These are phyloP conservation scores for Eumacrocentrus americanus DNA, from an alignment of 2,888 invertebrate genomes.

Conservation along the genomic window DNA sequence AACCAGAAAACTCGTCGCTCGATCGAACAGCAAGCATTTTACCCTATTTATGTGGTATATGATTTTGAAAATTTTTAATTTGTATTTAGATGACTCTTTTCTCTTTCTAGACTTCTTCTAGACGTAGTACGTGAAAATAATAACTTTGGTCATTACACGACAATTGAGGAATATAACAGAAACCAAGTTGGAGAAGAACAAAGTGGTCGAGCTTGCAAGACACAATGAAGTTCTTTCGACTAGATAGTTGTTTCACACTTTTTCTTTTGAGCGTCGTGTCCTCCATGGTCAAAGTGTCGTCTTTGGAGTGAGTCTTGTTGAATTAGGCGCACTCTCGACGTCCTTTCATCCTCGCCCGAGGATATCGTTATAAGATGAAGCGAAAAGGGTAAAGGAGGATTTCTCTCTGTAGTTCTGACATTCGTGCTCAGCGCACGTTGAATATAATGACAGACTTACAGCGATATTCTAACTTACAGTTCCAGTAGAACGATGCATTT, in stretches of 20 bases:
- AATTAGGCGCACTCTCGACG: conserved; percentile 48
- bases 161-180: neutral
- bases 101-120: neutral
- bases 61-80: no score
- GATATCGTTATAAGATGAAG: conserved; percentile 50
- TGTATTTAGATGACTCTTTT: no score
- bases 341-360: conserved; percentile 46
- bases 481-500: neutral
- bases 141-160: neutral
- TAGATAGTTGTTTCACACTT: neutral
- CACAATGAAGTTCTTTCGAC: neutral
- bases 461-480: neutral
- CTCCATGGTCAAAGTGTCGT: conserved; percentile 27
- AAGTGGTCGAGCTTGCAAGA: neutral
- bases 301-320: conserved; percentile 36
- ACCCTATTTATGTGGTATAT: no score
- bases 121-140: neutral
- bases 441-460: no score
- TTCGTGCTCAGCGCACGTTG: no score
- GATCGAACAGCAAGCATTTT: no score
- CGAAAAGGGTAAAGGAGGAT: conserved; percentile 30
- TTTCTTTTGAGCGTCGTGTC: conserved; percentile 5
- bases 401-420: neutral
- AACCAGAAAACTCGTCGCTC: neutral
- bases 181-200: neutral